phyloP scores from a whole-genome alignment of 2,113 vertebrate genomes.

The Pimephales promelas region DNA sequence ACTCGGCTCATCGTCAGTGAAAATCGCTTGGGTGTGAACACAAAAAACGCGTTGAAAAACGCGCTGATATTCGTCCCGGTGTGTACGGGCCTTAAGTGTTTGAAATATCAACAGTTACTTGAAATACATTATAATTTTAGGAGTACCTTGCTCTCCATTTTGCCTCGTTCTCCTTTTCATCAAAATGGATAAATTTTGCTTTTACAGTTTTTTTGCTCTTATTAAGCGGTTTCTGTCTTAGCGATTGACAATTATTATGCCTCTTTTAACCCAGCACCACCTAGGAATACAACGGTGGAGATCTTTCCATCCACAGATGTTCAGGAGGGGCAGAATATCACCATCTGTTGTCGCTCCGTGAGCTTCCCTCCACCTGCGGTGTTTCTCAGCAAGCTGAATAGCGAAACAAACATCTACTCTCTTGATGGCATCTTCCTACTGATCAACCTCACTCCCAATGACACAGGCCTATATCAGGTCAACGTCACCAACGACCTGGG shows the following conservation, averaged over 20 bases:
- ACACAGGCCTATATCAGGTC: conserved; percentile 75
- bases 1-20: too few relatives aligned
- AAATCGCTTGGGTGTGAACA: too few relatives aligned
- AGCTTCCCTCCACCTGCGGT: conserved; percentile 69
- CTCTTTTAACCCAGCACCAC: conserved; percentile 65
- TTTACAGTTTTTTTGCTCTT: not conserved
- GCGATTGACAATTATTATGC: not conserved
- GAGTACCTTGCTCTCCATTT: conserved; percentile 21
- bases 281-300: conserved; percentile 70
- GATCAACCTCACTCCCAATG: conserved; percentile 66
- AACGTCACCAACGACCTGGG: conserved; percentile 75
- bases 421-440: conserved; percentile 69
- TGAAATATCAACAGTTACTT: not conserved
- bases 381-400: conserved; percentile 66
- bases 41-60: too few relatives aligned
- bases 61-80: too few relatives aligned
- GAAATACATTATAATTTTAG: not conserved
- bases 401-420: conserved; percentile 61
- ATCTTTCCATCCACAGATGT: conserved; percentile 69
- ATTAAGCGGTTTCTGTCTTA: not conserved
- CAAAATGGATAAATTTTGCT: not conserved
- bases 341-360: conserved; percentile 67
- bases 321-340: conserved; percentile 73
- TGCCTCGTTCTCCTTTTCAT: not conserved
- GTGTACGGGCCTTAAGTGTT: too few relatives aligned